These are phyloP conservation scores for Pangasius larnaudii DNA, from an alignment of 2,797 vertebrate species.

Conservation along the genomic window DNA sequence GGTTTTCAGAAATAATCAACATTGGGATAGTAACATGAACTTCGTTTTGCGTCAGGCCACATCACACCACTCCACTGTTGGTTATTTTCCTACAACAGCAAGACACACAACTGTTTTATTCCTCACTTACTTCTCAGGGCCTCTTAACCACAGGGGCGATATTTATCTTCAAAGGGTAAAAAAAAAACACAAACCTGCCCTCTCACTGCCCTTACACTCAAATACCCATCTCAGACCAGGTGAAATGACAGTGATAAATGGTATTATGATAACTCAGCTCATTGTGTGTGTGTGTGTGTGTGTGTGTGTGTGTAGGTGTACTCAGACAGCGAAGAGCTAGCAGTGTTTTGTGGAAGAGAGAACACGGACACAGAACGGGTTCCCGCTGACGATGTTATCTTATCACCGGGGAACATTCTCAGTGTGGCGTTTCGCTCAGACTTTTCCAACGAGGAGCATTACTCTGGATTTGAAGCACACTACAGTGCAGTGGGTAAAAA, in stretches of 20 bases:
- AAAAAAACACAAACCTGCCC: not conserved
- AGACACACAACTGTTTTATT: not conserved
- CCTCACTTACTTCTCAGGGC: not conserved
- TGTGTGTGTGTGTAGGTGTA: conserved; percentile 77
- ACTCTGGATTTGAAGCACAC: conserved; percentile 90
- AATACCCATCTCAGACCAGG: not conserved
- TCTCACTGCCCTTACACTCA: not conserved
- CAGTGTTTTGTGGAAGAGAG: conserved; percentile 87
- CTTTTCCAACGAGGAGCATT: conserved; percentile 93
- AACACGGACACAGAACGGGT: conserved; percentile 88
- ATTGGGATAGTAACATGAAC: not conserved
- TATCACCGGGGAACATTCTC: conserved; percentile 81
- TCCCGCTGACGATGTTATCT: conserved; percentile 79
- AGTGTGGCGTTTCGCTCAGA: conserved; percentile 86
- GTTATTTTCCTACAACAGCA: not conserved
- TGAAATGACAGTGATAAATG: conserved; percentile 6
- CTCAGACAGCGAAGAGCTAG: conserved; percentile 82
- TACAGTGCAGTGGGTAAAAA: conserved; percentile 87
- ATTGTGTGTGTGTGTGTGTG: conserved; percentile 24
- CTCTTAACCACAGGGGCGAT: not conserved
- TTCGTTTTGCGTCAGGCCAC: not conserved
- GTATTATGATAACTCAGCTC: not conserved
- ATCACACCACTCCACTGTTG: not conserved
- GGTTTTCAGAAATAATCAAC: not conserved
- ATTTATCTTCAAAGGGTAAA: not conserved